Conservation (phyloP, 2,888 invertebrate genomes). For the Drosophila lacicola region DNA sequence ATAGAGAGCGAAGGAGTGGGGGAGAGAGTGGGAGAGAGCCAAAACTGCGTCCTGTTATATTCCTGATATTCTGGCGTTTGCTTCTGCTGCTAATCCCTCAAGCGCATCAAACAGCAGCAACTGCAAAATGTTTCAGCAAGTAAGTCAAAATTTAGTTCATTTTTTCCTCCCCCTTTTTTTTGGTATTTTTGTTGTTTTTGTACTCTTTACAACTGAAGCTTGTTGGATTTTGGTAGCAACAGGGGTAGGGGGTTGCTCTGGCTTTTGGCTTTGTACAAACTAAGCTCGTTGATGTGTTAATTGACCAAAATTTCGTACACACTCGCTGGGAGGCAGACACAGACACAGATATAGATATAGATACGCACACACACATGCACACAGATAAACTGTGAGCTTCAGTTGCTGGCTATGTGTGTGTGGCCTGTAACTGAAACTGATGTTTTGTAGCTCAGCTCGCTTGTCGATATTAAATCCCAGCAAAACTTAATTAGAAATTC, state of each 20-base stretch:
- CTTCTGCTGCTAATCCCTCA: slow-evolving; percentile 61
- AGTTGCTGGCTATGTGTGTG: background rate
- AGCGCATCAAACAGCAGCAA: slow-evolving; percentile 62
- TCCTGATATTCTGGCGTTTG: slow-evolving; percentile 27
- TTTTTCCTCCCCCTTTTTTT: slow-evolving; percentile 2
- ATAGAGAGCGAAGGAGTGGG: background rate
- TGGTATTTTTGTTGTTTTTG: slow-evolving; percentile 1
- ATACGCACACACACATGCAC: slow-evolving; percentile 12
- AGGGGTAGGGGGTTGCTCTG: slow-evolving; percentile 8
- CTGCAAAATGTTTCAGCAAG: slow-evolving; percentile 56
- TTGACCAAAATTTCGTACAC: slow-evolving; percentile 81
- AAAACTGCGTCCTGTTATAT: slow-evolving; percentile 11
- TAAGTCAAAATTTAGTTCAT: slow-evolving; percentile 54
- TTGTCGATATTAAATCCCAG: slow-evolving; percentile 80
- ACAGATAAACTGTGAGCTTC: background rate
- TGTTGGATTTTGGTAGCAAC: background rate
- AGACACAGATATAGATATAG: slow-evolving; percentile 25
- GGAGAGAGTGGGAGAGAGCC: too few relatives aligned
- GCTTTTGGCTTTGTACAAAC: slow-evolving; percentile 52
- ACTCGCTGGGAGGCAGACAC: slow-evolving; percentile 54
- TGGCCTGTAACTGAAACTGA: slow-evolving; percentile 54
- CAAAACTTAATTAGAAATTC: slow-evolving; percentile 84
- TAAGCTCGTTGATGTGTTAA: slow-evolving; percentile 82
- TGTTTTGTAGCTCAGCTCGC: slow-evolving; percentile 45
- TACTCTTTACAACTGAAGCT: background rate